Conservation (phyloP, 2,113 vertebrate species). For the Prunella fulvescens region DNA sequence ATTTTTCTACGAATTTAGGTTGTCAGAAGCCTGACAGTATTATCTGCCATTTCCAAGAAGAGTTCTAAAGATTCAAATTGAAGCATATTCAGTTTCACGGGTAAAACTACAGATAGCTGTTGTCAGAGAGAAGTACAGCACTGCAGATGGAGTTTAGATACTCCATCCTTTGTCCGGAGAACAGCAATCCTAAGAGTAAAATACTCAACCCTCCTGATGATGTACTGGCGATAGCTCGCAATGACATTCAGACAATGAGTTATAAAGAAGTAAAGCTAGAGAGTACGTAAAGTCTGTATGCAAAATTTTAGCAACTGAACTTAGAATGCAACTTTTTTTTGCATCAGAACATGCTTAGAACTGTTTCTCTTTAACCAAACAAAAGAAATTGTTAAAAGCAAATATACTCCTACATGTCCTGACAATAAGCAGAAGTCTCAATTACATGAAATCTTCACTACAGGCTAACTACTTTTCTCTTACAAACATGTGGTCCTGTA, state of each 20-base stretch:
- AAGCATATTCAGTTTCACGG: neutral
- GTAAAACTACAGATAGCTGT: neutral
- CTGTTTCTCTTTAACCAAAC: neutral
- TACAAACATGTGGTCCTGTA: neutral
- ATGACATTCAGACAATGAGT: neutral
- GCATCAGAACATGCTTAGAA: neutral
- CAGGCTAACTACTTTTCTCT: neutral
- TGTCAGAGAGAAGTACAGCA: neutral
- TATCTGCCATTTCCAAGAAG: neutral
- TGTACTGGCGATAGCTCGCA: neutral
- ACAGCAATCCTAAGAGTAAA: neutral
- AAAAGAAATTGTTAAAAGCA: neutral
- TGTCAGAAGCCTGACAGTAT: neutral
- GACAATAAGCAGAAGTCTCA: neutral
- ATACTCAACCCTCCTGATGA: neutral
- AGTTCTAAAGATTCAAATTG: neutral
- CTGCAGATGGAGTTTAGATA: neutral
- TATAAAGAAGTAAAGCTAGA: neutral
- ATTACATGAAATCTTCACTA: neutral
- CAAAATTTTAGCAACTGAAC: neutral
- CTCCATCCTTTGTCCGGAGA: neutral
- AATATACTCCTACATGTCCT: neutral
- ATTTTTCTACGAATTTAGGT: neutral
- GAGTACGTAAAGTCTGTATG: neutral
- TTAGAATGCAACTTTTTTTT: neutral